These are phyloP conservation scores for Stegophylla sp. DNA, from an alignment of 2,888 invertebrate genomes.

Conservation along the genomic window DNA sequence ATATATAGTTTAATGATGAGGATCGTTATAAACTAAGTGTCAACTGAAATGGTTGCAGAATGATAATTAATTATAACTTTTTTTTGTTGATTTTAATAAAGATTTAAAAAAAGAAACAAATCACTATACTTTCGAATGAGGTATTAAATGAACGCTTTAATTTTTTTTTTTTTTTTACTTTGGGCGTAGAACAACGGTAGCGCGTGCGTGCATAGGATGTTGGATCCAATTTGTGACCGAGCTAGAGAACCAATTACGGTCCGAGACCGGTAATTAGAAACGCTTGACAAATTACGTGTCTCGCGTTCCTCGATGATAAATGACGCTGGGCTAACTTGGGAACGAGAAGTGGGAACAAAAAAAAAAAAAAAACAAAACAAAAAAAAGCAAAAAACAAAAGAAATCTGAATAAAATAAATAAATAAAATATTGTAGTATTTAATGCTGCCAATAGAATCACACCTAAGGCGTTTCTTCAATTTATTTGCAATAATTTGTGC, in stretches of 20 bases:
- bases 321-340: constrained; percentile 23
- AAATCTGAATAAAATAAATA: not conserved
- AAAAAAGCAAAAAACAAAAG: constrained; percentile 17
- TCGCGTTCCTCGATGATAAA: constrained; percentile 58
- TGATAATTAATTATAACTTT: constrained; percentile 19
- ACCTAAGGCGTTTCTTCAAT: not conserved
- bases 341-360: constrained; percentile 15
- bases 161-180: constrained; percentile 10
- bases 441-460: not conserved
- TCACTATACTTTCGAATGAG: constrained; percentile 27
- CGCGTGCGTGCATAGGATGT: constrained; percentile 44
- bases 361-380: constrained; percentile 21
- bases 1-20: too few relatives aligned
- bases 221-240: constrained; percentile 54
- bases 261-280: constrained; percentile 58
- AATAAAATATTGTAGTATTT: not conserved
- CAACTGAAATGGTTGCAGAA: not conserved
- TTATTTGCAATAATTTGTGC: not conserved
- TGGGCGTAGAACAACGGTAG: constrained; percentile 3
- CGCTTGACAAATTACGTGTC: constrained; percentile 58
- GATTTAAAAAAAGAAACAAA: constrained; percentile 25
- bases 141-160: constrained; percentile 38
- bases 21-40: not conserved
- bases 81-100: not conserved
- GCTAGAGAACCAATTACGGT: constrained; percentile 55